Evolutionary conservation across 2,797 vertebrate genomes (phyloP), one percentile per base, ranked within the genome.

Genomic region (Neosilurus hyrtlii): DNA sequence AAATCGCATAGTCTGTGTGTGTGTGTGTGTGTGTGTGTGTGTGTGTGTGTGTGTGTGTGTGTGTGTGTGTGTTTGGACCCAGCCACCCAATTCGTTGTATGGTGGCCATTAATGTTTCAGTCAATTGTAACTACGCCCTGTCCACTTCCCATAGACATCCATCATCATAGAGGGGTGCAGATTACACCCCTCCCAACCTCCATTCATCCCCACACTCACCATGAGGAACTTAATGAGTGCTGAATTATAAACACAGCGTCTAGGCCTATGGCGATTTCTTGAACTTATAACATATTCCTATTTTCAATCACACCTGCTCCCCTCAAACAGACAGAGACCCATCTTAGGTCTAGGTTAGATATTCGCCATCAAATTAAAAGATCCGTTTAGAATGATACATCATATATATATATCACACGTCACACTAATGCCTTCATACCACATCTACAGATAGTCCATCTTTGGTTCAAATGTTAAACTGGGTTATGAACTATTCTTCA

Each of bases 121-220:
- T 89, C 91, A 90, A 92, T 94, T 94, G 93, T 93, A 89, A 87
- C 86, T 85, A 86, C 92, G 93, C 93, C 90, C 91, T 91, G 92
- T 93, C 93, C 93, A 94, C 91, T 94, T 94, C 92, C 92, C 91
- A 89, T 90, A 92, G 90, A 93, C 93, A 95, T 95, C 93, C 92
- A 95, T 95, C 94, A 95, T 90, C 82, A 84, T 89, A 89, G 88
- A 90, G 88, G 87, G 89, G 88, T 16, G 88, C 86, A 81, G 62
- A 65, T 65, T 79, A 88, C 80, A 83, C 85, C 59, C 22, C 83
- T 81, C 76, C 67, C 70, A 73, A 12, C 76, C 76, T 59, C 74
- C 74, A 15, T 0, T 6, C 49, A 86, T 77, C 83, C 79, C 81
- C 82, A 78, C 65, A 63, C 81, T 88, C 85, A 85, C 89, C 89